A percentile compares a stretch with the other conserved stretches of the same genome.
Evolutionary conservation across 2,113 vertebrate species (phyloP).

Genomic region (Eretmochelys imbricata): DNA sequence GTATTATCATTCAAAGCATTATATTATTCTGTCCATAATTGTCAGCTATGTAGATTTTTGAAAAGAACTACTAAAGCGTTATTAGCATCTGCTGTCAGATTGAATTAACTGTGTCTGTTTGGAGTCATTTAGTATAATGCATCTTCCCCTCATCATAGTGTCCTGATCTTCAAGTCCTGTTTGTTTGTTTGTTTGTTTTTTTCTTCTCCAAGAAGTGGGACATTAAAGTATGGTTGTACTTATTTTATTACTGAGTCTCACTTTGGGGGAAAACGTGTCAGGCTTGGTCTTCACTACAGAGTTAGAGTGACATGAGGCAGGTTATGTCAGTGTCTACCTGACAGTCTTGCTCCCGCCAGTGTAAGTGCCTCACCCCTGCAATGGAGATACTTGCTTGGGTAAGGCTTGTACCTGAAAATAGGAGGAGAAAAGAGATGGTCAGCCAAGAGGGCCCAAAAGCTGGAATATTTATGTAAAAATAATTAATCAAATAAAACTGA

Average conservation of each 20-base stretch:
- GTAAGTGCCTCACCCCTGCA: neutral
- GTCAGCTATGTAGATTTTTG: slow-evolving; percentile 1
- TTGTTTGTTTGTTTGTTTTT: neutral
- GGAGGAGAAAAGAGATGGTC: neutral
- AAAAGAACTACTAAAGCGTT: slow-evolving; percentile 50
- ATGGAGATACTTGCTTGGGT: neutral
- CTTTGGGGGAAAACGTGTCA: neutral
- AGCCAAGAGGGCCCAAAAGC: neutral
- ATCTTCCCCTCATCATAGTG: neutral
- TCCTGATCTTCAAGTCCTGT: neutral
- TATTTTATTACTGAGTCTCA: neutral
- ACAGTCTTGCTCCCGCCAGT: too few species aligned
- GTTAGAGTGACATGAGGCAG: too few species aligned
- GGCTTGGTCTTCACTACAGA: too few species aligned
- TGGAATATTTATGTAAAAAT: neutral
- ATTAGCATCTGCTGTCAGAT: slow-evolving; percentile 48
- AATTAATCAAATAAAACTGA: neutral
- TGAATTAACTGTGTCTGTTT: slow-evolving; percentile 49
- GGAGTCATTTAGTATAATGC: neutral
- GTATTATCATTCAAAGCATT: neutral
- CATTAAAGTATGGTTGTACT: neutral
- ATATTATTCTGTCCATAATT: neutral
- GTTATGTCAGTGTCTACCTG: too few species aligned
- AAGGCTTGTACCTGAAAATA: neutral
- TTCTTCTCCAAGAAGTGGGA: neutral